Evolutionary conservation across 2,888 invertebrate genomes (phyloP).

Genomic region (Himalopsyche tibetana): DNA sequence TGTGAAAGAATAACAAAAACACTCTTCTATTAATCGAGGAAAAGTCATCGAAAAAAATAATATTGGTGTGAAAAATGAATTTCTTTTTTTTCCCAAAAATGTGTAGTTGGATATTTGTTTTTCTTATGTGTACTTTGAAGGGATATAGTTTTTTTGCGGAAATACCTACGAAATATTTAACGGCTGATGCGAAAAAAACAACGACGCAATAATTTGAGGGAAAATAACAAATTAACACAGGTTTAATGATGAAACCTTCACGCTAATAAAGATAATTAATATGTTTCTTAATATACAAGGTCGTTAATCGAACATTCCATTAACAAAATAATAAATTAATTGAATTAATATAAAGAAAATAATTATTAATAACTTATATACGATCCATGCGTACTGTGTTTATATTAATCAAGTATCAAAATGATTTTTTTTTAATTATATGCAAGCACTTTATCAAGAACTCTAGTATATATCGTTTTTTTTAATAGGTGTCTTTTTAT

Average conservation of each 20-base stretch:
- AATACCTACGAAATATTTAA: background rate
- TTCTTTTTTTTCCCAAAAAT: too few relatives aligned
- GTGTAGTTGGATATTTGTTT: too few relatives aligned
- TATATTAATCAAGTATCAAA: too few relatives aligned
- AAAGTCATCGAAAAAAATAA: too few relatives aligned
- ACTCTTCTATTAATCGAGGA: too few relatives aligned
- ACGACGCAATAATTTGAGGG: background rate
- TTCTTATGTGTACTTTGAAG: too few relatives aligned
- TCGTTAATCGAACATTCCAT: background rate
- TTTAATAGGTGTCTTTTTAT: too few relatives aligned
- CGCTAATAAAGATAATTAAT: background rate
- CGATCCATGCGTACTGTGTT: background rate
- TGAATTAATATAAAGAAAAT: background rate
- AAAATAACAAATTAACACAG: background rate
- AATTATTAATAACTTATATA: constrained; percentile 8
- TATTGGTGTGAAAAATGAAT: too few relatives aligned
- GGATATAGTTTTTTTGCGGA: background rate
- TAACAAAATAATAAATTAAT: background rate
- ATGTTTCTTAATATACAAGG: constrained; percentile 3
- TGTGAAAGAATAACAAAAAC: too few relatives aligned
- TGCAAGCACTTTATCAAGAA: too few relatives aligned
- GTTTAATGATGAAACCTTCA: background rate
- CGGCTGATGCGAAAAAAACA: background rate
- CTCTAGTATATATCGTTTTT: too few relatives aligned
- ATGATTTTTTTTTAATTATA: too few relatives aligned